Evolutionary conservation across 2,888 invertebrate species (phyloP), one percentile per base, ranked within the genome.

Genomic region (Meghimatium bilineatum): DNA sequence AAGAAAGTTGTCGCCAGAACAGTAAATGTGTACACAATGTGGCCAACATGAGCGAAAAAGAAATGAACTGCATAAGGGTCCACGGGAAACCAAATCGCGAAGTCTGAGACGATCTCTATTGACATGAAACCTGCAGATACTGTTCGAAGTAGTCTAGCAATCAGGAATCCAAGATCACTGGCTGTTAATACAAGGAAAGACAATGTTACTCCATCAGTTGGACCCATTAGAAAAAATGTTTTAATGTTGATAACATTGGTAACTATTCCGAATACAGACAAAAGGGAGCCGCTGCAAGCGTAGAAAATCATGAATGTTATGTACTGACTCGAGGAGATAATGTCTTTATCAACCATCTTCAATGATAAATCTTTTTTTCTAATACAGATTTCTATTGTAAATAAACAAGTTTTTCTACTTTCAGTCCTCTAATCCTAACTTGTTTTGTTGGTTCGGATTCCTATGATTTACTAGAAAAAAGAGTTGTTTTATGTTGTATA

Each of bases 1-100:
- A 81, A 49, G 49, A 74, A 81, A 3, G 63, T 74, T 56, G 81
- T 74, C 17, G 23, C 75, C 1, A 81, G 66, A 6, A 63, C 23
- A 20, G 75, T 81, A 6, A 8, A 34, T 0, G 38, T 14, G 44
- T 63, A 44, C 38, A 76, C 12, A 0, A 76, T 32, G 32, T 8
- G 66, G 17, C 75, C 60, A 10, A 36, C 34, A 34, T 82, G 29
- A 3, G 23, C 32, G n/a, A 75, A 66, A 26, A 20, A 81, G 0
- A 81, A 38, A 5, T 63, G 29, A 20, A 81, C 29, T 1, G 63
- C 81, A 17, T 44, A 63, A 2, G 81, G 81, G 2, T 81, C 75
- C 0, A 81, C 75, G 5, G 38, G 52, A 38, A 81, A 81, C 80
- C 69, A 80, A 5, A 60, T 38, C 0, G 0, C 1, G 34, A 29